Conservation (phyloP, 2,113 vertebrate genomes). For the Neogobius melanostomus region DNA sequence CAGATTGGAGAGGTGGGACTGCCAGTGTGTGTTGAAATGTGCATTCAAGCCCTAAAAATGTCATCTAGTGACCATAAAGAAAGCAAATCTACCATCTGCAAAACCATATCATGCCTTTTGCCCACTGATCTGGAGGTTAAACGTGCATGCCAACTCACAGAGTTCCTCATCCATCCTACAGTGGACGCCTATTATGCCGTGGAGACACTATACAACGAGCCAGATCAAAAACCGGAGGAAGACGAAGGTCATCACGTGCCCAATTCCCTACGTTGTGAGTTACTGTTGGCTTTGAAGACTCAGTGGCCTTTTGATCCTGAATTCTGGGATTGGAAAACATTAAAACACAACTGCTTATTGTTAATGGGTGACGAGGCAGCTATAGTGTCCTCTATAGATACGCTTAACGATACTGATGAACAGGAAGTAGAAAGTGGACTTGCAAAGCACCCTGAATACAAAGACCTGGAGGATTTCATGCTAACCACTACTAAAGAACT, state of each 20-base stretch:
- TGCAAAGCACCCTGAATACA: constrained; percentile 81
- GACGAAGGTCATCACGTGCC: constrained; percentile 95
- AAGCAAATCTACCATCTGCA: constrained; percentile 97
- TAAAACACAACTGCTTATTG: constrained; percentile 94
- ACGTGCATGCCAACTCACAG: constrained; percentile 95
- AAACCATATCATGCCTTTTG: constrained; percentile 96
- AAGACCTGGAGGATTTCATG: constrained; percentile 83
- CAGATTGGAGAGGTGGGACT: constrained; percentile 94
- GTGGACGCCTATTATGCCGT: constrained; percentile 98
- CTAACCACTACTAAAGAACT: constrained; percentile 85
- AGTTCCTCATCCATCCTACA: constrained; percentile 96
- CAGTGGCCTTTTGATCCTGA: constrained; percentile 99
- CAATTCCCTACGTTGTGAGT: constrained; percentile 96
- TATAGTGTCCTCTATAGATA: constrained; percentile 96
- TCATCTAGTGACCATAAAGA: constrained; percentile 88
- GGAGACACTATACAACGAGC: constrained; percentile 97
- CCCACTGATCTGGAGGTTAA: constrained; percentile 97
- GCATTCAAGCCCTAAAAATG: constrained; percentile 94
- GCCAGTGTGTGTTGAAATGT: constrained; percentile 95
- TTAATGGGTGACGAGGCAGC: constrained; percentile 99
- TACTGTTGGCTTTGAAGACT: constrained; percentile 97
- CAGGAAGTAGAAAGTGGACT: constrained; percentile 79
- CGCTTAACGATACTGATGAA: constrained; percentile 91
- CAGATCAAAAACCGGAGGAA: constrained; percentile 97
- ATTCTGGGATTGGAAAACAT: constrained; percentile 99